A percentile compares a stretch with the other conserved stretches of the same genome.
phyloP scores from a whole-genome alignment of 2,888 invertebrate genomes.

The Sisyra terminalis region DNA sequence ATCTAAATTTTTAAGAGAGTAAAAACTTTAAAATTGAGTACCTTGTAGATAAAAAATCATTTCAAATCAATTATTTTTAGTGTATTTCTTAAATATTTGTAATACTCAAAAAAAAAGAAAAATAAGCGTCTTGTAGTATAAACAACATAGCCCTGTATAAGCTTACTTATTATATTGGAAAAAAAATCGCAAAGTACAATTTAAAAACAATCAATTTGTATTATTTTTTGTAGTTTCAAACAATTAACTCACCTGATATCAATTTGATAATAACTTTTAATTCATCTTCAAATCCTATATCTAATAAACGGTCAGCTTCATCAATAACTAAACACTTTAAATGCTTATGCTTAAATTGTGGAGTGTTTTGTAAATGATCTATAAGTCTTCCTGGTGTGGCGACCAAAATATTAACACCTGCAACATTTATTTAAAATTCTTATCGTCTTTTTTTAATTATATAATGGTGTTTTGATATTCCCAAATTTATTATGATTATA shows the following conservation, averaged over 20 bases:
- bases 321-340: slow-evolving; percentile 89
- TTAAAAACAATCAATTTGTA: background rate
- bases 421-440: slow-evolving; percentile 11
- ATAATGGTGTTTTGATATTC: no score
- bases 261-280: slow-evolving; percentile 85
- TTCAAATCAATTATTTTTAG: no score
- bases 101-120: no score
- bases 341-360: slow-evolving; percentile 85
- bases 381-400: slow-evolving; percentile 91
- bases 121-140: no score
- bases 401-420: slow-evolving; percentile 81
- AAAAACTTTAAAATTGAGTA: no score
- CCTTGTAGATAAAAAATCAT: no score
- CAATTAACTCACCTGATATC: slow-evolving; percentile 72
- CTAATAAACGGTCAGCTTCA: slow-evolving; percentile 94
- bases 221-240: no score
- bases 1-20: slow-evolving; percentile 35
- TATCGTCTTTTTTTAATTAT: no score
- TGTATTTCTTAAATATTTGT: no score
- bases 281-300: slow-evolving; percentile 96
- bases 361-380: slow-evolving; percentile 81
- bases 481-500: no score
- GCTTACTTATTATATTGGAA: background rate
- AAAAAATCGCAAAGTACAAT: background rate
- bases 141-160: slow-evolving; percentile 1